Base-by-base conservation (phyloP, 2,113 vertebrate species). In the Syngnathus typhle region DNA sequence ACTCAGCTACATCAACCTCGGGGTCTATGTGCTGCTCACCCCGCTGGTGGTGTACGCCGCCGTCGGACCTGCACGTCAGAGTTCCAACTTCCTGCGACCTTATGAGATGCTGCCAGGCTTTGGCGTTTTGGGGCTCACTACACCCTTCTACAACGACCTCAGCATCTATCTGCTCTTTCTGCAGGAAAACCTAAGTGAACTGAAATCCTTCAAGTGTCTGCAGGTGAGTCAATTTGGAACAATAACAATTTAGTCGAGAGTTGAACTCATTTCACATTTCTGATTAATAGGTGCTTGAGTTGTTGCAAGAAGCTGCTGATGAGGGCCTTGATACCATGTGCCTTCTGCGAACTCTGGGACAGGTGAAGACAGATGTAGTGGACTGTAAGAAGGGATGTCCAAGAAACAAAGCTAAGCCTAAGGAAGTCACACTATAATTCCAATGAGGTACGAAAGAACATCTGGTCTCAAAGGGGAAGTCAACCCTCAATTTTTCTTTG, bases 191-290 rank as follows among this genome's bases (percentile, higher is more conserved):
- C 87, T 98, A 65, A 96, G 94, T 52, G 92, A 95, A 72, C 92
- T 99, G 36, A 96, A 99, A 76, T 98, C 96, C 1, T 96, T 91
- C 81, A 98, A 95, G 72, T 96, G 94, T 75, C 91, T 99, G 36
- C 94, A 95, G 89, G 90, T 91, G 58, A 44, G 85, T 84, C 38
- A 12, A 7, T 58, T 58, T 16, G 15, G 55, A 58, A 36, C 21
- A 44, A 44, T 9, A 43, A 12, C 5, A 23, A 21, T 11, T 21
- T 13, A 43, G 36, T 21, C n/a, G 3, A 21, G n/a, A 41, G 19
- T 44, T 23, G 1, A 43, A 21, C 41, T 27, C 6, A 4, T 44
- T 44, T 15, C 12, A 21, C 12, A 10, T 64, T 18, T 72, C 18
- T 55, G 51, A 0, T 83, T 59, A 44, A 49, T 72, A 89, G 91